Base-by-base conservation (phyloP, 1,140 invertebrate species). In the Dufourea novaeangliae region DNA sequence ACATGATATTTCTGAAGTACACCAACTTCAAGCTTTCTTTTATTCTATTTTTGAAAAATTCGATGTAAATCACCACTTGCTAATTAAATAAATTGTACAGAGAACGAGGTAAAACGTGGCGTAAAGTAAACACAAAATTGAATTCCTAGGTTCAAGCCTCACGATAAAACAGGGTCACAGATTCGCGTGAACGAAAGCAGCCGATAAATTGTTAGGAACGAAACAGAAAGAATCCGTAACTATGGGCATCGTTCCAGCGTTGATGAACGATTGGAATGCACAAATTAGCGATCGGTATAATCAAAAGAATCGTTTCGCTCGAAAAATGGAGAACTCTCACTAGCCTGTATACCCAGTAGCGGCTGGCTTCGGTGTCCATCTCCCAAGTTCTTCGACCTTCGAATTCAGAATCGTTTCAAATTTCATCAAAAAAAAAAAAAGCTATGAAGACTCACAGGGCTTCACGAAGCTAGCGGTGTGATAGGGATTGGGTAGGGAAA, bases 331-430 rank as follows among this genome's bases (percentile, higher is more conserved):
- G 46, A 67, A 56, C 62, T 74, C 46, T 25, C 1, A 37, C 62
- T 44, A 2, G 50, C 20, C 14, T 56, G 1, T 41, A 20, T 41
- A 75, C 12, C 22, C 39, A 39, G 54, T 59, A 69, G 54, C 66
- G 73, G 68, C 67, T 78, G 70, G 73, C 69, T 73, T 78, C 70
- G 68, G 34, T 73, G 50, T 78, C 29, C 57, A 66, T 69, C 34
- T 41, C 54, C n/a, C n/a, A n/a, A 50, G 50, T 57, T 75, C 62
- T 74, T 74, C 71, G 62, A 75, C 20, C 63, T 50, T 66, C 59
- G 70, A 56, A 61, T 57, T 77, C 56, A 63, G 34, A 69, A 76
- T 69, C 75, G 44, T 62, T 71, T 76, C 39, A 37, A 44, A 46
- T 50, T 61, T 59, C 52, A 57, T n/a, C n/a, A 70, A 50, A 20